Conservation (phyloP, 2,797 vertebrate species). For the Notoglanidium macrostoma region DNA sequence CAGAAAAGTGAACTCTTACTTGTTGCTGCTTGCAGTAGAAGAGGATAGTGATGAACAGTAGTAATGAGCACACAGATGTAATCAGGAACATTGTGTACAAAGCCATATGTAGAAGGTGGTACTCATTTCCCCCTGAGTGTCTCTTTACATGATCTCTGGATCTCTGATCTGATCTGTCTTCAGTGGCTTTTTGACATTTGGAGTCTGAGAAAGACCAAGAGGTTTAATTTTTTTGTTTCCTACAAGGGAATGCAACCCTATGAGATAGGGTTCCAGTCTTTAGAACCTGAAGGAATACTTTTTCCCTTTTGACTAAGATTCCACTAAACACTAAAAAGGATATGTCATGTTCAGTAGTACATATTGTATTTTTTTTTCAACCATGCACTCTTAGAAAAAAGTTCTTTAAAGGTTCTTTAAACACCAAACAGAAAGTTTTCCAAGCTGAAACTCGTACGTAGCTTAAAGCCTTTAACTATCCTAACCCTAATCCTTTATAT, state of each 20-base stretch:
- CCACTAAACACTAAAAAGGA: neutral
- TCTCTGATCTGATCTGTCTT: constrained; percentile 25
- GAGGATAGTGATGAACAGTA: constrained; percentile 45
- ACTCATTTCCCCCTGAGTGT: constrained; percentile 6
- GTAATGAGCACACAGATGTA: constrained; percentile 43
- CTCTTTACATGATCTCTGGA: neutral
- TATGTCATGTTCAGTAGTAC: neutral
- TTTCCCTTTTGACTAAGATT: neutral
- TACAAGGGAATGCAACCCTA: neutral
- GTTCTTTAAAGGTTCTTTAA: neutral
- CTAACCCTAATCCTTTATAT: neutral
- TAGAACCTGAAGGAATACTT: neutral
- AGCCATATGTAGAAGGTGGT: constrained; percentile 11
- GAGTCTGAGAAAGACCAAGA: constrained; percentile 32
- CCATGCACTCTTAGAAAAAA: neutral
- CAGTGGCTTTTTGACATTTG: constrained; percentile 17
- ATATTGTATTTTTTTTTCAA: neutral
- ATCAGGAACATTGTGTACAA: constrained; percentile 36
- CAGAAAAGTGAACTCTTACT: constrained; percentile 34
- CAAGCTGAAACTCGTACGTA: neutral
- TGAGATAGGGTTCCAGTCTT: neutral
- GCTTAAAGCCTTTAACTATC: neutral
- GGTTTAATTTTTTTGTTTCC: neutral
- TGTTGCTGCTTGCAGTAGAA: constrained; percentile 43
- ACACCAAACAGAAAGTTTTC: too few relatives aligned